Evolutionary conservation across 2,113 vertebrate species (phyloP), one percentile per base, ranked within the genome.

Genomic region (Tautogolabrus adspersus): DNA sequence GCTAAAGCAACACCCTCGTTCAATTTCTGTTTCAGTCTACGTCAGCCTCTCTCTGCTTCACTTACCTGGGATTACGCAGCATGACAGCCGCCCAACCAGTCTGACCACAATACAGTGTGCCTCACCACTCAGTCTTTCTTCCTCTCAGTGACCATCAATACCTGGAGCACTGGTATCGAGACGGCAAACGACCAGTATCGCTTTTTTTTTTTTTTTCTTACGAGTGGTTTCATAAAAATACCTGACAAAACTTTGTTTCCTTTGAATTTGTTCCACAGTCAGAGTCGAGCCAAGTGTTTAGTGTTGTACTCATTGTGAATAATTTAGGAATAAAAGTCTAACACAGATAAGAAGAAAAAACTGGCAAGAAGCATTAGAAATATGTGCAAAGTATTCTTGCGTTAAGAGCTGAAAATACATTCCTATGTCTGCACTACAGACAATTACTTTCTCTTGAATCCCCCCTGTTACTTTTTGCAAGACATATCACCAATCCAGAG

Each of bases 21-120:
- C 8, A 38, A 16, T 42, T 19, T 5, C 46, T 76, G 4, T 65
- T 69, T 73, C 38, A 49, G 15, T 69, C 16, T 70, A 66, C 8
- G n/a, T 56, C 51, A 60, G 37, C 52, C 22, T 59, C 18, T 38
- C 21, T 22, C 18, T 54, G 44, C 62, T 62, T 58, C 57, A 61
- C 60, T 55, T 19, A 51, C 46, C 19, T 34, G 42, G 58, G 58
- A 77, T 62, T 64, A 54, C 6, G n/a, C 22, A 8, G 13, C 22
- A 21, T 49, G 60, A 26, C 47, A 85, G 82, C 72, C 0, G 55
- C 71, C 75, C 57, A 81, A 92, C 92, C 90, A 87, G 92, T 93
- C 87, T 56, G 81, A 79, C 82, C 3, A 79, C 84, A 78, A 23
- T 47, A 67, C 68, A 62, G 42, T 66, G 26, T 23, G 49, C 55